These are phyloP conservation scores for Anguilla pacifica DNA, from an alignment of 2,797 vertebrate genomes.

Conservation along the genomic window DNA sequence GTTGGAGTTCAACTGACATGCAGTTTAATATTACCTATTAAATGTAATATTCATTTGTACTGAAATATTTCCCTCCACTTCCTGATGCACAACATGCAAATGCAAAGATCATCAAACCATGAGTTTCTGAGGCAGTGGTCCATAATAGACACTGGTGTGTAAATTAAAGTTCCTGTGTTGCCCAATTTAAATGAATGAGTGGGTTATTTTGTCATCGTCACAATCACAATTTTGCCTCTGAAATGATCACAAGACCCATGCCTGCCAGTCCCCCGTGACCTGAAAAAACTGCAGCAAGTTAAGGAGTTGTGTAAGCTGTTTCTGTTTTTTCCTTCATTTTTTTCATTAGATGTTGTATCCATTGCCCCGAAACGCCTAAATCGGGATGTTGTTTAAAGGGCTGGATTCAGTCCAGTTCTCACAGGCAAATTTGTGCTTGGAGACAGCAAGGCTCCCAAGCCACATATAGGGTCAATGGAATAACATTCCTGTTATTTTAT, in stretches of 20 bases:
- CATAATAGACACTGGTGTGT: not conserved
- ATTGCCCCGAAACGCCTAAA: not conserved
- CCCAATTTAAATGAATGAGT: not conserved
- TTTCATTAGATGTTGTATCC: not conserved
- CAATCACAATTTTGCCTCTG: not conserved
- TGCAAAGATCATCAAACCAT: not conserved
- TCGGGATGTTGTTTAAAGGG: not conserved
- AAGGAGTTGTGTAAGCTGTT: not conserved
- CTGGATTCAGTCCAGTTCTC: not conserved
- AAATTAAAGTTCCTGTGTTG: not conserved
- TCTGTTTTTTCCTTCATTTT: not conserved
- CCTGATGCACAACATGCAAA: not conserved
- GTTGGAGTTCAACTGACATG: not conserved
- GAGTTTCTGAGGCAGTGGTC: not conserved
- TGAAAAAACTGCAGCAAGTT: not conserved
- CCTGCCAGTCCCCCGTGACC: not conserved
- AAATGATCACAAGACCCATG: not conserved
- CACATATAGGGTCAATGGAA: not conserved
- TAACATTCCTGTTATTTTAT: not conserved
- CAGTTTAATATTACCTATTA: not conserved
- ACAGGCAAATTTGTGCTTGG: not conserved
- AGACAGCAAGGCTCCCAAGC: not conserved
- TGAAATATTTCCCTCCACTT: not conserved
- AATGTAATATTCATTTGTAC: not conserved
- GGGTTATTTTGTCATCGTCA: not conserved